Evolutionary conservation across 2,797 vertebrate species (phyloP).

Genomic region (Aulostomus chinensis): DNA sequence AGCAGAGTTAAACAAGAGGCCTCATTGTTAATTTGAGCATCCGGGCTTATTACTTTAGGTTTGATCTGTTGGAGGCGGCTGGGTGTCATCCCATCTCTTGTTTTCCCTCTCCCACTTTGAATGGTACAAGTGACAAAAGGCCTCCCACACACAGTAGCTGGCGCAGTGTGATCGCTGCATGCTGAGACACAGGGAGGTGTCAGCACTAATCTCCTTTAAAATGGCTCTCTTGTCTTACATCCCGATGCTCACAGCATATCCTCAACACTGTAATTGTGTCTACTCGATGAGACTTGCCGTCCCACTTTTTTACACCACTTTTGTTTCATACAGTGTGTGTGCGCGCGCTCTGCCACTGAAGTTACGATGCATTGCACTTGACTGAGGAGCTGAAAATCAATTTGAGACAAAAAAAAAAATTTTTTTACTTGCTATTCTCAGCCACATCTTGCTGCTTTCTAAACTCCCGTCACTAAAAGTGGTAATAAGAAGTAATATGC

Average conservation of each 20-base stretch:
- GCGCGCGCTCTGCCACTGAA: constrained; percentile 49
- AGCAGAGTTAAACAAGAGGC: constrained; percentile 75
- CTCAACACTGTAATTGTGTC: constrained; percentile 75
- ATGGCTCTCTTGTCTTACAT: constrained; percentile 79
- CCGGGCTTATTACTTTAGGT: constrained; percentile 78
- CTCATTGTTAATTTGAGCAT: constrained; percentile 78
- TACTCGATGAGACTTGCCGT: constrained; percentile 64
- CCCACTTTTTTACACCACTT: constrained; percentile 67
- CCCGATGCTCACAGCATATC: constrained; percentile 61
- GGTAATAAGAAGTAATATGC: constrained; percentile 63
- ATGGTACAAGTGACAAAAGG: constrained; percentile 80
- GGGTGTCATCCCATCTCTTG: constrained; percentile 73
- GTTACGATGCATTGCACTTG: constrained; percentile 59
- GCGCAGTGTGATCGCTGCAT: constrained; percentile 76
- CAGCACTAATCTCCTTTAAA: constrained; percentile 81
- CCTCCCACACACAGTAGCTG: constrained; percentile 78
- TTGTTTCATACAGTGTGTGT: constrained; percentile 54
- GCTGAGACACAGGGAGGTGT: constrained; percentile 79
- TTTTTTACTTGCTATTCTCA: constrained; percentile 67
- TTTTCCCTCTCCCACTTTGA: constrained; percentile 76
- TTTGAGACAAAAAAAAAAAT: too few relatives aligned
- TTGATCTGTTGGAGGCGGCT: constrained; percentile 74
- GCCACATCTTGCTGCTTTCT: constrained; percentile 59
- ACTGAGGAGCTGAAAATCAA: constrained; percentile 61
- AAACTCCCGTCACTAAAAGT: constrained; percentile 57